A percentile compares a stretch with the other conserved stretches of the same genome.
Evolutionary conservation across 2,113 vertebrate species (phyloP).

Genomic region (Corythornis vintsioides): DNA sequence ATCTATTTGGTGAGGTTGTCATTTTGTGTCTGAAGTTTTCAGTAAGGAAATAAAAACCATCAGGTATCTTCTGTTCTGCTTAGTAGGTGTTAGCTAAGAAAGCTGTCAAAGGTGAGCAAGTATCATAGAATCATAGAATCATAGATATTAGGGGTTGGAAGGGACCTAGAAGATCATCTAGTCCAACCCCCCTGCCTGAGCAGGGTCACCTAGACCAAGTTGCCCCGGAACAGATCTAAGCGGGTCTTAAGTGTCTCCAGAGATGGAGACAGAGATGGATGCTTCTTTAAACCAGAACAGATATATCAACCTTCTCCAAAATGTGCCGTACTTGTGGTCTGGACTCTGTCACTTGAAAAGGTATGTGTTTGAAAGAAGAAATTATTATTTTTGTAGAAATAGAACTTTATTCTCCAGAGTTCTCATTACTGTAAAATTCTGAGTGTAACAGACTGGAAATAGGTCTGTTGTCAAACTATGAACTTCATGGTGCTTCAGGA

Average conservation of each 20-base stretch:
- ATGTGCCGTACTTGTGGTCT: not conserved
- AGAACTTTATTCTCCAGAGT: not conserved
- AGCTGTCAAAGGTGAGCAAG: not conserved
- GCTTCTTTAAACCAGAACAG: not conserved
- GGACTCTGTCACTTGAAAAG: not conserved
- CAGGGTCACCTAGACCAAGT: too few relatives aligned
- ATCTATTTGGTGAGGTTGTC: not conserved
- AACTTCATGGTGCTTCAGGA: not conserved
- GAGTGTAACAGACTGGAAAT: not conserved
- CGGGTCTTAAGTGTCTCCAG: too few relatives aligned
- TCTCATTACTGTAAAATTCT: not conserved
- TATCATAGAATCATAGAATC: too few relatives aligned
- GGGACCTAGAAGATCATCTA: too few relatives aligned
- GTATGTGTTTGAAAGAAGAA: not conserved
- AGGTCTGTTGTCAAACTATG: not conserved
- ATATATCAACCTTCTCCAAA: not conserved
- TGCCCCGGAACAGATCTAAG: too few relatives aligned
- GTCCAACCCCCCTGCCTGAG: too few relatives aligned
- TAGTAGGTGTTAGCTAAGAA: not conserved
- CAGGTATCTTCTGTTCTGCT: not conserved
- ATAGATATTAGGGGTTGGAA: too few relatives aligned
- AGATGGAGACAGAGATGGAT: too few relatives aligned
- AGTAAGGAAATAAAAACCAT: not conserved
- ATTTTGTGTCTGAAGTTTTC: not conserved
- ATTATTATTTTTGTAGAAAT: not conserved